A percentile compares a stretch with the other conserved stretches of the same genome.
phyloP scores from a whole-genome alignment of 2,888 invertebrate species.

The Syritta pipiens region DNA sequence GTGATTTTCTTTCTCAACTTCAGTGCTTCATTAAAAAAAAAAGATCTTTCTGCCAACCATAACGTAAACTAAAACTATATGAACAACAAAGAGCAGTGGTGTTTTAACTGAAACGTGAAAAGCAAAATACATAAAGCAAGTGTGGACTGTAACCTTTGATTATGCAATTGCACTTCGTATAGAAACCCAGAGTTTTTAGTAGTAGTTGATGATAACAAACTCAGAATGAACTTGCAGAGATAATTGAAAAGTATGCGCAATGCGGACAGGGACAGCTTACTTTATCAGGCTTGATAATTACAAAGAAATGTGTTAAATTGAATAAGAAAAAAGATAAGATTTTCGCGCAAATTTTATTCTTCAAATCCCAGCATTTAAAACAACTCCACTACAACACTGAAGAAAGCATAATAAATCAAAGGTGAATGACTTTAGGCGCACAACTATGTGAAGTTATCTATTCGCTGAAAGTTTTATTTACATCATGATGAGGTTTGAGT shows the following conservation, averaged over 20 bases:
- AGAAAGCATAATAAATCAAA: slow-evolving; percentile 43
- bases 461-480: slow-evolving; percentile 6
- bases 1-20: slow-evolving; percentile 49
- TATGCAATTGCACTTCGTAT: slow-evolving; percentile 19
- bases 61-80: slow-evolving; percentile 7
- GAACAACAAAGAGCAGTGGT: not conserved
- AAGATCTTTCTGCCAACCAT: slow-evolving; percentile 14
- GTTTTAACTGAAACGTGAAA: not conserved
- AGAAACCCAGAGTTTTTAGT: too few species aligned
- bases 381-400: not conserved
- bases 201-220: slow-evolving; percentile 34
- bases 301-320: not conserved
- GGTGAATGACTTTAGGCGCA: slow-evolving; percentile 46
- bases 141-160: slow-evolving; percentile 9
- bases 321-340: slow-evolving; percentile 3
- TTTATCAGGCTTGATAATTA: not conserved
- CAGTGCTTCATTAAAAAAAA: slow-evolving; percentile 40
- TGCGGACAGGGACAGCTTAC: not conserved
- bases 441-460: slow-evolving; percentile 9
- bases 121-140: not conserved
- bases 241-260: slow-evolving; percentile 6
- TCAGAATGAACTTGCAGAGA: slow-evolving; percentile 9
- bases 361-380: not conserved
- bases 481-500: not conserved
- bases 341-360: slow-evolving; percentile 1